A percentile compares a stretch with the other conserved stretches of the same genome.
phyloP scores from a whole-genome alignment of 2,888 invertebrate species.

The Scelioninae gen. 1 region DNA sequence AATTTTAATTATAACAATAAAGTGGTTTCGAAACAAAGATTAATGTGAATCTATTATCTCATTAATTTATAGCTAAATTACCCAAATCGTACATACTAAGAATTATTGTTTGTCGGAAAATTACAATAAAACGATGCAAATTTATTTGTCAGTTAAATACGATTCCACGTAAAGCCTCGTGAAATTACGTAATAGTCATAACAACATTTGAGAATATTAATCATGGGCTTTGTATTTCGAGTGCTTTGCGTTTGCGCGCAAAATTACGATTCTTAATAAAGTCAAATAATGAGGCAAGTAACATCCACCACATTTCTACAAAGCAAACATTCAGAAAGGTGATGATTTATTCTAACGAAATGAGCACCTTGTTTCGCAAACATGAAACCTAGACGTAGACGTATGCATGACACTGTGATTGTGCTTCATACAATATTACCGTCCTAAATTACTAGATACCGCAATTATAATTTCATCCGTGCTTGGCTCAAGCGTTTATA shows the following conservation, averaged over 20 bases:
- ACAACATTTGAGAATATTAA: slow-evolving; percentile 24
- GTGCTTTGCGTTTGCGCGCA: slow-evolving; percentile 22
- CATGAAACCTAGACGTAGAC: slow-evolving; percentile 32
- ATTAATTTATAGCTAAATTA: no score
- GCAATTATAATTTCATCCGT: slow-evolving; percentile 59
- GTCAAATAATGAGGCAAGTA: slow-evolving; percentile 38
- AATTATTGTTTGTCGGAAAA: not conserved
- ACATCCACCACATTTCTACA: slow-evolving; percentile 24
- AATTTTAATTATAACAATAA: no score
- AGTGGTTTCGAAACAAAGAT: no score
- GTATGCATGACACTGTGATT: slow-evolving; percentile 44
- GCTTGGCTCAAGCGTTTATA: slow-evolving; percentile 7
- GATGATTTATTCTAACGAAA: slow-evolving; percentile 55
- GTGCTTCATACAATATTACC: slow-evolving; percentile 33
- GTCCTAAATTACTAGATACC: slow-evolving; percentile 37
- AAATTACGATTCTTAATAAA: slow-evolving; percentile 56
- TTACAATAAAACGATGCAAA: slow-evolving; percentile 21
- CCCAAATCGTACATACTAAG: no score
- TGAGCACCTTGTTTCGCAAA: slow-evolving; percentile 40
- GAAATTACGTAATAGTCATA: slow-evolving; percentile 39
- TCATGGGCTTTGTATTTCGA: slow-evolving; percentile 30
- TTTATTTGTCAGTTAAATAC: slow-evolving; percentile 9
- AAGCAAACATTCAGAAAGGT: slow-evolving; percentile 47
- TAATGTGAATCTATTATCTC: no score
- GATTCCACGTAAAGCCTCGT: not conserved